phyloP scores from a whole-genome alignment of 1,140 invertebrate species.

The Trichoplusia ni region DNA sequence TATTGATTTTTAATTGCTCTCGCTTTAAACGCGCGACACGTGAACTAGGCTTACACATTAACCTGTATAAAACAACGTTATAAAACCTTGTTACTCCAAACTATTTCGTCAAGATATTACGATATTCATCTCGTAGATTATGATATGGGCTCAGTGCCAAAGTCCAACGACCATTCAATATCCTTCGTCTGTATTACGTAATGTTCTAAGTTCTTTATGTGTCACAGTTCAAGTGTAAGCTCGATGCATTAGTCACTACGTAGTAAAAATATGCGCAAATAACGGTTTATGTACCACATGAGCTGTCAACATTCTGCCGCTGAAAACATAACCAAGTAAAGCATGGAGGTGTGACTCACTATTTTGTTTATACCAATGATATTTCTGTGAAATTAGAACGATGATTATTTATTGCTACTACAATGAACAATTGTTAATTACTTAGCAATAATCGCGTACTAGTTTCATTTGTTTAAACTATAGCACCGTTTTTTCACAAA shows the following conservation, averaged over 20 bases:
- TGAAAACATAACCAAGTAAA: slow-evolving; percentile 16
- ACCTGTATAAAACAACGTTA: no score
- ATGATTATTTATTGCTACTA: no score
- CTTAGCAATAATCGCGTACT: no score
- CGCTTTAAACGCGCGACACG: background rate
- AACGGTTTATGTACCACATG: background rate
- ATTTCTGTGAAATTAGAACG: slow-evolving; percentile 1
- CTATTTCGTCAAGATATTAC: no score
- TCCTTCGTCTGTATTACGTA: slow-evolving; percentile 14
- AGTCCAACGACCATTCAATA: slow-evolving; percentile 17
- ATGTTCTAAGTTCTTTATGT: slow-evolving; percentile 23
- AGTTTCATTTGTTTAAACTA: no score
- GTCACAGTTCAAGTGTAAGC: slow-evolving; percentile 17
- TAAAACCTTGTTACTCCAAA: no score
- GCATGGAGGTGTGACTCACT: slow-evolving; percentile 15
- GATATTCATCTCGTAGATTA: background rate
- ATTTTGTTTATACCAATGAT: slow-evolving; percentile 12
- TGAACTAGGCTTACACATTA: background rate
- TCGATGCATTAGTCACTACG: slow-evolving; percentile 1
- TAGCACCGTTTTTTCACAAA: no score
- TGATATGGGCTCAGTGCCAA: slow-evolving; percentile 12
- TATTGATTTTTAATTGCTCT: slow-evolving; percentile 29
- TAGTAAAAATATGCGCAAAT: slow-evolving; percentile 15
- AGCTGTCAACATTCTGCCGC: slow-evolving; percentile 23
- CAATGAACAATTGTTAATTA: no score